These are phyloP conservation scores for Bombus soroeensis DNA, from an alignment of 1,140 invertebrate species.

Conservation along the genomic window DNA sequence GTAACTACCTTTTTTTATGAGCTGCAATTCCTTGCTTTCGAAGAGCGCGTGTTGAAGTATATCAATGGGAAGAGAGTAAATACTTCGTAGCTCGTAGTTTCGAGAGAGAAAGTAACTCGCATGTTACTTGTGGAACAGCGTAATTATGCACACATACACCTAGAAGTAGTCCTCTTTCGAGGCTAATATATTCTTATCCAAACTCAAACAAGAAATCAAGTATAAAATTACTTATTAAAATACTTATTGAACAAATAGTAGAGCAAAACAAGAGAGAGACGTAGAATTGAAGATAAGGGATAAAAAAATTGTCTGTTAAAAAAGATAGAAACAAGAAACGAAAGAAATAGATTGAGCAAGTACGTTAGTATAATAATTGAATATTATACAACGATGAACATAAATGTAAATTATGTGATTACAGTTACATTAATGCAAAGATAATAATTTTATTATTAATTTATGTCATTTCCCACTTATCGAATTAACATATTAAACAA, in stretches of 20 bases:
- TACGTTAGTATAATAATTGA: not conserved
- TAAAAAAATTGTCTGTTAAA: not conserved
- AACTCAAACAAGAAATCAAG: not conserved
- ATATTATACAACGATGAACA: not conserved
- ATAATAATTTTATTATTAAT: not conserved
- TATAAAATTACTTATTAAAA: too few relatives aligned
- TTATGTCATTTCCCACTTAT: too few relatives aligned
- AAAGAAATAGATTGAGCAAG: not conserved
- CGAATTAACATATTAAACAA: too few relatives aligned
- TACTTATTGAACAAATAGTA: too few relatives aligned
- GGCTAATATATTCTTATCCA: not conserved
- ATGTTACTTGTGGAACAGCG: not conserved
- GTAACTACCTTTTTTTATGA: not conserved
- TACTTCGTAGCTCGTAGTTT: slow-evolving; percentile 39
- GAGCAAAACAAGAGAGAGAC: not conserved
- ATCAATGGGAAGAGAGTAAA: slow-evolving; percentile 28
- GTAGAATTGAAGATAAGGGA: not conserved
- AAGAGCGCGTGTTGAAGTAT: not conserved
- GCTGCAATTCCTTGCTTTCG: not conserved
- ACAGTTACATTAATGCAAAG: not conserved
- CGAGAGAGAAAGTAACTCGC: slow-evolving; percentile 53
- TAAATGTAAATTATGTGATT: too few relatives aligned
- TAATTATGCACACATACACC: not conserved
- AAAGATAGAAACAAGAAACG: not conserved
- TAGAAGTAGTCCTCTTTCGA: not conserved